phyloP scores from a whole-genome alignment of 2,888 invertebrate genomes.

The Drosophila pullipes region DNA sequence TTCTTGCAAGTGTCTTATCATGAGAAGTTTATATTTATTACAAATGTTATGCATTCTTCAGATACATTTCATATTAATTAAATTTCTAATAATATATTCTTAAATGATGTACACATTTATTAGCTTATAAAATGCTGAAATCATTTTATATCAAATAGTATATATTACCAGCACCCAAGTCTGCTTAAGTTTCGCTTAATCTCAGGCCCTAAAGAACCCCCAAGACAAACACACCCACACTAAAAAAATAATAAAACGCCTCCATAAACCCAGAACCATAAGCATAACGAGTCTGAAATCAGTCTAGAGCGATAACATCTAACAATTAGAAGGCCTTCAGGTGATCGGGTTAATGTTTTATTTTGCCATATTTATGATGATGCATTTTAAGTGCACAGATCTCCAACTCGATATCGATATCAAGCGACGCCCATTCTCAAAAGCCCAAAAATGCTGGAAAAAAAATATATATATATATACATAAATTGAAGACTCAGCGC shows the following conservation, averaged over 20 bases:
- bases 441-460: conserved; percentile 10
- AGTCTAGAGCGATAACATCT: conserved; percentile 55
- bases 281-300: conserved; percentile 44
- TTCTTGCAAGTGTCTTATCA: not conserved
- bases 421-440: conserved; percentile 46
- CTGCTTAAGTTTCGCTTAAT: conserved; percentile 32
- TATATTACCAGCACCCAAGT: not conserved
- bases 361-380: conserved; percentile 76
- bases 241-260: conserved; percentile 29
- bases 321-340: conserved; percentile 52
- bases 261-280: conserved; percentile 33
- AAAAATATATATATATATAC: not conserved
- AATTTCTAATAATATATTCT: not conserved
- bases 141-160: not conserved
- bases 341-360: conserved; percentile 48
- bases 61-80: not conserved
- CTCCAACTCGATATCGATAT: conserved; percentile 41
- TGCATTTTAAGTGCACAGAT: conserved; percentile 68
- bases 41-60: not conserved
- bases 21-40: not conserved
- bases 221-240: conserved; percentile 6
- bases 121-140: not conserved
- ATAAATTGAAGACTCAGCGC: conserved; percentile 37
- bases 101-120: not conserved
- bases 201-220: conserved; percentile 5